Conservation (phyloP, 2,888 invertebrate species). For the Odontomyia ornata region DNA sequence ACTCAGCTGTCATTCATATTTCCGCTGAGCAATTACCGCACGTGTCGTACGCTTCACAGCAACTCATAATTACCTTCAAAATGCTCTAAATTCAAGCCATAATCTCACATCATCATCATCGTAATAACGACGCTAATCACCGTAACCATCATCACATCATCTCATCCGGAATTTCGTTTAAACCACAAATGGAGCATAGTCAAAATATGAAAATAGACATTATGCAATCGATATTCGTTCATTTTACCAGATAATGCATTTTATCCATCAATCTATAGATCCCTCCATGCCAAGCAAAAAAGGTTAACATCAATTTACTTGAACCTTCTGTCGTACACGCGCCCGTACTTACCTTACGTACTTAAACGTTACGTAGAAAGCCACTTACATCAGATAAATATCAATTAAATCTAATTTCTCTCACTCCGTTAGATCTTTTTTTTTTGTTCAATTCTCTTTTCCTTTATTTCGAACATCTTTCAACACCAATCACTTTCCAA, state of each 20-base stretch:
- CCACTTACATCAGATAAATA: slow-evolving; percentile 3
- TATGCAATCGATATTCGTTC: neutral
- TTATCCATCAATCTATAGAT: neutral
- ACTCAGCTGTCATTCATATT: too few species aligned
- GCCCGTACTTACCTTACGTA: too few species aligned
- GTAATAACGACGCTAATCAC: too few species aligned
- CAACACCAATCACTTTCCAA: slow-evolving; percentile 3
- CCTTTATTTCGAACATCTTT: neutral
- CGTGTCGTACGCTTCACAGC: too few species aligned
- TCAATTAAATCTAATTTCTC: slow-evolving; percentile 10
- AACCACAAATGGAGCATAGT: slow-evolving; percentile 12
- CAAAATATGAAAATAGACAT: neutral
- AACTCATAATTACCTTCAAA: too few species aligned
- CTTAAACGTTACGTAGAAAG: neutral
- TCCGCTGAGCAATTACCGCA: too few species aligned
- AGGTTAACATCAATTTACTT: neutral
- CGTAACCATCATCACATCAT: slow-evolving; percentile 1
- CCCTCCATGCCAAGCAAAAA: neutral
- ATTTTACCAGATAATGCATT: neutral
- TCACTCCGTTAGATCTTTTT: neutral
- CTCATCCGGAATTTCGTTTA: slow-evolving; percentile 13
- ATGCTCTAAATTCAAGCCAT: too few species aligned
- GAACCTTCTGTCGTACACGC: too few species aligned
- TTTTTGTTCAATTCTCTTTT: neutral
- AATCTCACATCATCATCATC: too few species aligned